Conservation (phyloP, 1,140 invertebrate genomes). For the Scylla paramamosain region DNA sequence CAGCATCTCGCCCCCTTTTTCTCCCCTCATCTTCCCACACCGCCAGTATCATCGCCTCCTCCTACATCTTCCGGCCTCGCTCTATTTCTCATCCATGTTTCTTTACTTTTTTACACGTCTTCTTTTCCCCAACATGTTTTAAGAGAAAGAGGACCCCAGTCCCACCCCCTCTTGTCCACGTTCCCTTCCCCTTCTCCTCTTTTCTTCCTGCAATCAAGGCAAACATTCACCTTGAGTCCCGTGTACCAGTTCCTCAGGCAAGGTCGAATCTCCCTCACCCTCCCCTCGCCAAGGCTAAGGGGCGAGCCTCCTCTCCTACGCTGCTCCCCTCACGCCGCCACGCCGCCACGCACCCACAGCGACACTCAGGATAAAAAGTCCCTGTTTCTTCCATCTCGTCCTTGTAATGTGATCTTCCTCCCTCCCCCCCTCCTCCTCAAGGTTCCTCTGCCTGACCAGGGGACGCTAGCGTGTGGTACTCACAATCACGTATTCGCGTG, state of each 20-base stretch:
- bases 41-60: background rate
- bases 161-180: background rate
- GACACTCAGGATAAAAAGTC: background rate
- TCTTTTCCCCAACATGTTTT: background rate
- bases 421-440: background rate
- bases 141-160: too few species aligned
- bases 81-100: background rate
- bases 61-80: background rate
- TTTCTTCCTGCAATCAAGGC: background rate
- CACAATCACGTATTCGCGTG: too few species aligned
- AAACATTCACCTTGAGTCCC: background rate
- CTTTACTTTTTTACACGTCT: background rate
- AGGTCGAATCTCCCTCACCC: background rate
- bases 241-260: background rate
- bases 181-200: background rate
- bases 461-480: too few species aligned
- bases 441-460: background rate
- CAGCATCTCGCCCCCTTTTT: background rate
- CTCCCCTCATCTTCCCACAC: background rate
- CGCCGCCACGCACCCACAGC: background rate
- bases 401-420: background rate
- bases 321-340: background rate
- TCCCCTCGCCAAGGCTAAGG: background rate
- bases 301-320: background rate
- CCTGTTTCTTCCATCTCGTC: background rate